phyloP scores from a whole-genome alignment of 2,113 vertebrate species.

The Ptilonorhynchus violaceus region DNA sequence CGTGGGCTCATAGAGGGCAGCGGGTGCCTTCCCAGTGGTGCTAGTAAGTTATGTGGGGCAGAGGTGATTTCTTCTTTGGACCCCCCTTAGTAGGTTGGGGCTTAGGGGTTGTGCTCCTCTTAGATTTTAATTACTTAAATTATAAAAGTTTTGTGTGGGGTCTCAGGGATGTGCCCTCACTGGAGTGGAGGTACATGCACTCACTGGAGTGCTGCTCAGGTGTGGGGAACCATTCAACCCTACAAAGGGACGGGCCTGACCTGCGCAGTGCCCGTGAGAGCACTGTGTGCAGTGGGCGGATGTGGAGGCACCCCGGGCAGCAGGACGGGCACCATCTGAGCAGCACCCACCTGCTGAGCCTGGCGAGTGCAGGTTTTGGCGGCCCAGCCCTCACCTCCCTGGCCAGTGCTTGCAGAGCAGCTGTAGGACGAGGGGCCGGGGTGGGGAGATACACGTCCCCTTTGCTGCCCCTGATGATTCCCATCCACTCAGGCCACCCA shows the following conservation, averaged over 20 bases:
- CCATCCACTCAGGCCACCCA: background rate
- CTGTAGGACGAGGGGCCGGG: accelerated
- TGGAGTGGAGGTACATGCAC: too few species aligned
- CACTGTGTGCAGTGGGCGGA: background rate
- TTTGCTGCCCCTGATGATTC: background rate
- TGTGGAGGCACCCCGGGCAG: background rate
- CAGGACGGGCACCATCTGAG: background rate
- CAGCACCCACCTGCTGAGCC: accelerated
- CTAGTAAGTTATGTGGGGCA: accelerated
- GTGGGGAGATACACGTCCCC: background rate
- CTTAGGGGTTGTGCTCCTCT: too few species aligned
- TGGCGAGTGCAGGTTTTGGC: accelerated
- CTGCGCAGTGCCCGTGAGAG: accelerated
- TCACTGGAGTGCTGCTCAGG: background rate
- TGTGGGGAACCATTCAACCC: accelerated
- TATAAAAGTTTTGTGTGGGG: accelerated
- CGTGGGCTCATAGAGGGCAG: background rate
- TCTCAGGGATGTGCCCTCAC: background rate
- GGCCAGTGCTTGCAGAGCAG: background rate
- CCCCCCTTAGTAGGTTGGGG: background rate
- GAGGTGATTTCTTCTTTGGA: background rate
- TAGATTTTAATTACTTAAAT: background rate
- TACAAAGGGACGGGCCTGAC: accelerated
- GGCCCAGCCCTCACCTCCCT: background rate
- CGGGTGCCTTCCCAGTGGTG: accelerated